Base-by-base conservation (phyloP, 2,113 vertebrate species). In the Pseudonaja textilis region DNA sequence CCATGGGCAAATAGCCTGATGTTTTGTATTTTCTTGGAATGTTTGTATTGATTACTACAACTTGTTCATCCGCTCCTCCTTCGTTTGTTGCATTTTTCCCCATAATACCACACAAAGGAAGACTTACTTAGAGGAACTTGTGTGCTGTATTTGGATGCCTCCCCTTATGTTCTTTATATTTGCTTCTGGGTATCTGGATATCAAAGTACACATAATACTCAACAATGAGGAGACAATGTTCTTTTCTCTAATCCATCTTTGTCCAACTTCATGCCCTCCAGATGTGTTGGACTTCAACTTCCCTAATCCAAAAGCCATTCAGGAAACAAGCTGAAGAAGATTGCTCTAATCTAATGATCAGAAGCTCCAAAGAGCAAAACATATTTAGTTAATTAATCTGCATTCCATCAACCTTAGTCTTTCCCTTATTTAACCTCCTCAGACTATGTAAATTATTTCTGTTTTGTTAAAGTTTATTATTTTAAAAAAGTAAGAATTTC, bases 21-120 rank as follows among this genome's bases (percentile, higher is more conserved):
- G 56, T 91, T 91, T 91, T 50, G 56, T 50, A 91, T 91, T 87
- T 64, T 61, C 85, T 57, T 61, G 85, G 59, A 87, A 64, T 56
- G 34, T 6, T 47, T 85, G 16, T 55, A 86, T 59, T 52, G 91
- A 57, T 52, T 57, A 52, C 29, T 64, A 57, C 55, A 87, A 25
- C 87, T 61, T 87, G 39, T 57, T 45, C n/a, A 11, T 25, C 52
- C 18, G 11, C 20, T 39, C 34, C 10, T 8, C 34, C 26, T 34
- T n/a, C 8, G 16, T 55, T 91, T n/a, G 55, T 29, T 87, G 90
- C 87, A 74, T 42, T 69, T 56, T 22, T 29, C 55, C 54, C 39
- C 91, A 45, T n/a, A 81, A n/a, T 52, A 34, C 25, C 34, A 45
- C 29, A 81, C 91, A 88, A 92, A 92, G 57, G 34, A 74, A 55